phyloP scores from a whole-genome alignment of 2,113 vertebrate species.

The Carassius gibelio region DNA sequence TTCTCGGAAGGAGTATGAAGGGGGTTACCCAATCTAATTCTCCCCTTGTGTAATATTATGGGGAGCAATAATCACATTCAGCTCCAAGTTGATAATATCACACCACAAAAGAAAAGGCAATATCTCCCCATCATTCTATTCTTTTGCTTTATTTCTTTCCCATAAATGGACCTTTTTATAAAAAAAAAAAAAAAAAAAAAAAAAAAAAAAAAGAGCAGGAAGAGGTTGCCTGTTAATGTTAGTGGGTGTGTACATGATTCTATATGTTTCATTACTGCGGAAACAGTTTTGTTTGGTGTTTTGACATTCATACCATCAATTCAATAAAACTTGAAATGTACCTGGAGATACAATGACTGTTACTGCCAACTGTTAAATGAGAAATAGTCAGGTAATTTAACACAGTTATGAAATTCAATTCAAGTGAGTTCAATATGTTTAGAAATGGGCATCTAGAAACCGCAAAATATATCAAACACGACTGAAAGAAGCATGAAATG shows the following conservation, averaged over 20 bases:
- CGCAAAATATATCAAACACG: background rate
- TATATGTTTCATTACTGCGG: background rate
- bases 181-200: constrained; percentile 43
- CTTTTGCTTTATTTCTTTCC: constrained; percentile 56
- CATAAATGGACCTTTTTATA: constrained; percentile 62
- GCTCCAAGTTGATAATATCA: constrained; percentile 66
- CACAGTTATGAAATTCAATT: background rate
- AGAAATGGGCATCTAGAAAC: background rate
- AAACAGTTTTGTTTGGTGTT: constrained; percentile 28
- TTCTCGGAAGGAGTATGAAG: constrained; percentile 53
- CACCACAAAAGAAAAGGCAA: constrained; percentile 70
- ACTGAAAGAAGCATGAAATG: background rate
- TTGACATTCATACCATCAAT: background rate
- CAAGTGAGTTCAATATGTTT: background rate
- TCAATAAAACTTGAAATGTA: constrained; percentile 19
- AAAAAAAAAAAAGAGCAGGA: constrained; percentile 22
- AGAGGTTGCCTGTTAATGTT: constrained; percentile 30
- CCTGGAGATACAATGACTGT: constrained; percentile 7
- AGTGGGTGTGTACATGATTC: constrained; percentile 6
- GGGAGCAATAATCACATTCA: constrained; percentile 70
- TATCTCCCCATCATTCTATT: constrained; percentile 69
- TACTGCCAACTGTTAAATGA: background rate
- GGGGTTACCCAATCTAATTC: constrained; percentile 72
- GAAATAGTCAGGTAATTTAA: background rate
- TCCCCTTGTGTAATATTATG: constrained; percentile 70